Percentiles rank a stretch among this genome's conserved stretches.
These are phyloP conservation scores for Lacerta agilis DNA, from an alignment of 2,797 vertebrate species.

Conservation along the genomic window DNA sequence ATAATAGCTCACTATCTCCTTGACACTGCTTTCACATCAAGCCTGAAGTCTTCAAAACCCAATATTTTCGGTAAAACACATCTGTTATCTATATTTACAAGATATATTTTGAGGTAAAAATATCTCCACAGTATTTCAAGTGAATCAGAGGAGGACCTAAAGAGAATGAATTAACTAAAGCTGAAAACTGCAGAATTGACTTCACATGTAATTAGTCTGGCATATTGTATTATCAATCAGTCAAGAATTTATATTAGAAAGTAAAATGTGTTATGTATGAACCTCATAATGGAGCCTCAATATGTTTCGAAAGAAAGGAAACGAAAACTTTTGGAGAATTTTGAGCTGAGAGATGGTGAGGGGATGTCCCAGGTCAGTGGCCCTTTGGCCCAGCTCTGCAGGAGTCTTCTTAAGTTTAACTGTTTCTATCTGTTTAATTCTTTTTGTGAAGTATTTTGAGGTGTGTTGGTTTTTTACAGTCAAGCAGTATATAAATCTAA, in stretches of 20 bases:
- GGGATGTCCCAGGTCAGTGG: background rate
- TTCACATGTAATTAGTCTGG: background rate
- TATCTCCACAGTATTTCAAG: conserved; percentile 9
- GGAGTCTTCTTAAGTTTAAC: too few relatives aligned
- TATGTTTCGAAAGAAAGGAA: background rate
- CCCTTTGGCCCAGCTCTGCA: too few relatives aligned
- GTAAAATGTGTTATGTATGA: background rate
- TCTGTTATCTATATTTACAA: background rate
- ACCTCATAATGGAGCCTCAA: background rate
- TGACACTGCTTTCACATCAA: conserved; percentile 13
- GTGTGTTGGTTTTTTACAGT: too few relatives aligned
- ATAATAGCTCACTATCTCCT: background rate
- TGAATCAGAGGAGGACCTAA: background rate
- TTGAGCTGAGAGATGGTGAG: background rate
- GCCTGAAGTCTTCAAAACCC: conserved; percentile 6
- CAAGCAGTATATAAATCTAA: too few relatives aligned
- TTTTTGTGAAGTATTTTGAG: too few relatives aligned
- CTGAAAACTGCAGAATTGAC: background rate
- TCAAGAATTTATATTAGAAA: background rate
- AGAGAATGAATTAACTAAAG: background rate
- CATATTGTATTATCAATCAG: background rate
- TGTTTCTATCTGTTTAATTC: too few relatives aligned
- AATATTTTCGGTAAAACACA: background rate
- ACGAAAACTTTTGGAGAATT: too few relatives aligned
- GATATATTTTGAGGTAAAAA: background rate